phyloP scores from a whole-genome alignment of 2,888 invertebrate species.

The Alcis repandata region DNA sequence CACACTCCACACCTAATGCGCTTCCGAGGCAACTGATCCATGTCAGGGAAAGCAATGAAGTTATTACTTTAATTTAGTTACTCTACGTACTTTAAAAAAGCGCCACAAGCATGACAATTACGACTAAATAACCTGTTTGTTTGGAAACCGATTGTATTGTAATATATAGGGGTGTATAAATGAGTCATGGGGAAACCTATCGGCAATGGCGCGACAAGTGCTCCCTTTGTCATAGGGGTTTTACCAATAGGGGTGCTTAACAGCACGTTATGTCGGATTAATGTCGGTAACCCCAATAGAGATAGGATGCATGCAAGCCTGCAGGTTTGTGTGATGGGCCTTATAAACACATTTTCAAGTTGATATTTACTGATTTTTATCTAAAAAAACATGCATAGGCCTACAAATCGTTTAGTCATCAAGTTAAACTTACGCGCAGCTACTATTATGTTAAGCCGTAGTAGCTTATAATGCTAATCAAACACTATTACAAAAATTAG shows the following conservation, averaged over 20 bases:
- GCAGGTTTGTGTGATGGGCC: no score
- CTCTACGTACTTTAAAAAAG: neutral
- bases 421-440: no score
- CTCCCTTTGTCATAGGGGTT: constrained; percentile 13
- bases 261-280: neutral
- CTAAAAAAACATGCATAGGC: no score
- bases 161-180: constrained; percentile 22
- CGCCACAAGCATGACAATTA: neutral
- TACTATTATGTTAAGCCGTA: neutral
- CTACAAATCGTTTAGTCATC: no score
- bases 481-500: neutral
- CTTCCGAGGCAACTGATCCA: neutral
- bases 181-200: constrained; percentile 42
- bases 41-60: no score
- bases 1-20: no score
- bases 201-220: constrained; percentile 21
- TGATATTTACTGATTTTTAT: no score
- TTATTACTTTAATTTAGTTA: no score
- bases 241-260: neutral
- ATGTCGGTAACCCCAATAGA: no score
- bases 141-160: constrained; percentile 3
- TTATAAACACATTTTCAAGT: no score
- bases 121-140: neutral
- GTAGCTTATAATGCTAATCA: neutral
- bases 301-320: no score